Base-by-base conservation (phyloP, 35 echinoderm and acorn worm genomes). In the Lytechinus variegatus region DNA sequence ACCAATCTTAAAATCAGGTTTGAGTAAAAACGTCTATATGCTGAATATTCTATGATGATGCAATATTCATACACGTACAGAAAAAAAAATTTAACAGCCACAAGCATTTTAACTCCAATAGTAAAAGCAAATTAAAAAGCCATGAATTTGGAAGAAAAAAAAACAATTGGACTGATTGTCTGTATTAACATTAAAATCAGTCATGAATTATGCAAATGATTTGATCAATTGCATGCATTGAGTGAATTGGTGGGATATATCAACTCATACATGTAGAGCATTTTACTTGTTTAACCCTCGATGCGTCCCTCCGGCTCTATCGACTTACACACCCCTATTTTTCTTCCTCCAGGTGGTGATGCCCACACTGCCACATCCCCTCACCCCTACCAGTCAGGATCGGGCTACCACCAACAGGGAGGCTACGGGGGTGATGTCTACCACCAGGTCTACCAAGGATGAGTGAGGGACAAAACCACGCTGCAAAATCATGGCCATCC, bases 351-450 rank as follows among this genome's bases (percentile, higher is more conserved):
- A 93, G 92, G 92, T 93, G 92, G 92, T 93, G 92, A 93, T 93
- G 92, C 52, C 92, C 92, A 93, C 54, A 54, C 27, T 24, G 57
- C 14, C 92, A 51, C 88, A 10, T 93, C 92, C 92, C 10, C 29
- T 54, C 28, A 93, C 54, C 92, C 92, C 92, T 93, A 93, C 92
- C 92, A 93, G 12, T 93, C 92, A 16, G 92, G 92, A 19, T 93
- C 92, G 3, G 92, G 92, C 92, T 93, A 93, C 55, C 92, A 93
- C 92, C 92, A 93, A 12, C 92, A 93, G 54, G 92, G 92, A 93
- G 92, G 29, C 9, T 93, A 93, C 54, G 9, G 10, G 10, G 54
- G 53, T n/a, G 92, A 93, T 1, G 24, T 57, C 92, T 57, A 57
- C 92, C 54, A 93, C 1, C 91, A 56, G 53, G 54, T 93, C 92